phyloP scores from a whole-genome alignment of 1,140 invertebrate species.

The Bombus waltoni region DNA sequence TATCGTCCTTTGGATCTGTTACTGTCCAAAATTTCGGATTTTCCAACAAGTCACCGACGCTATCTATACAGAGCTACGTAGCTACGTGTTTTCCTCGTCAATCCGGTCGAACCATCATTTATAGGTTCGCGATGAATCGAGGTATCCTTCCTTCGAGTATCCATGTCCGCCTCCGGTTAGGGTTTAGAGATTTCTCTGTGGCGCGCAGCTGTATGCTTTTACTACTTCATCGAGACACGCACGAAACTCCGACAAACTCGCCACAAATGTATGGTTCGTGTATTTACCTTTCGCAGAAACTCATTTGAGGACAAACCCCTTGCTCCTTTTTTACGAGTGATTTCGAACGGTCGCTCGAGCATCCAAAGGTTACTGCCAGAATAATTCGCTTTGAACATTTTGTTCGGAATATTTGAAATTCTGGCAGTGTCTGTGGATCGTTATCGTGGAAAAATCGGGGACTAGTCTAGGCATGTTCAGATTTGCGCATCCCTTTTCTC shows the following conservation, averaged over 20 bases:
- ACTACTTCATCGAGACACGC: slow-evolving; percentile 7
- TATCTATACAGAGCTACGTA: too few relatives aligned
- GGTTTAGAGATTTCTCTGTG: slow-evolving; percentile 1
- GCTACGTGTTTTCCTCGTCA: too few relatives aligned
- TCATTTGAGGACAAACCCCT: too few relatives aligned
- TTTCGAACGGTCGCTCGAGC: not conserved
- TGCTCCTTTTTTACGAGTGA: too few relatives aligned
- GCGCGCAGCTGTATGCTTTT: not conserved
- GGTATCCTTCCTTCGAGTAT: not conserved
- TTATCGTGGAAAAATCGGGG: slow-evolving; percentile 18
- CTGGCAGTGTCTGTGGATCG: not conserved
- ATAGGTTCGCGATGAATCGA: too few relatives aligned
- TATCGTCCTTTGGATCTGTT: not conserved
- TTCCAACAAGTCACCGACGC: too few relatives aligned
- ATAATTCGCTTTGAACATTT: not conserved
- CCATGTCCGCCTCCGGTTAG: not conserved
- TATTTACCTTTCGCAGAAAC: not conserved
- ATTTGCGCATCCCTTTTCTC: slow-evolving; percentile 17
- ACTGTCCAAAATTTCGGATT: not conserved
- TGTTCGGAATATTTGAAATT: not conserved
- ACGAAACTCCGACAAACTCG: not conserved
- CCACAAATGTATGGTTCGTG: not conserved
- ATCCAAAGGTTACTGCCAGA: not conserved
- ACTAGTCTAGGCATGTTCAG: not conserved
- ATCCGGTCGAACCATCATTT: not conserved